Percentiles rank a stretch among this genome's conserved stretches.
phyloP scores from a whole-genome alignment of 2,797 vertebrate genomes.

The Octomys mimax region DNA sequence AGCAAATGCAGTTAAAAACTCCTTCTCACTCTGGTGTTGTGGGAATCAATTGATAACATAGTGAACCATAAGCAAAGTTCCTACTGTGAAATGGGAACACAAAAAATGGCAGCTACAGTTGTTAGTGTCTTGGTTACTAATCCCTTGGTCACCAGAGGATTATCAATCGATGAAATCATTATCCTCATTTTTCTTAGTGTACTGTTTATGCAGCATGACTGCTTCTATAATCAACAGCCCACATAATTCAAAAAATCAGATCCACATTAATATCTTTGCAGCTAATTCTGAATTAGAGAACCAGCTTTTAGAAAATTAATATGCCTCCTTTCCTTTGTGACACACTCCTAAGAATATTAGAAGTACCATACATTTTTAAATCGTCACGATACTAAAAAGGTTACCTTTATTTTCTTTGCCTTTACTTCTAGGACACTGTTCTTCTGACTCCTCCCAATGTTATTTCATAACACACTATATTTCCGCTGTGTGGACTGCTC shows the following conservation, averaged over 20 bases:
- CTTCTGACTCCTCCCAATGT: background rate
- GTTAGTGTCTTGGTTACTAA: background rate
- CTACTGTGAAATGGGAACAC: background rate
- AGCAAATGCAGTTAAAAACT: background rate
- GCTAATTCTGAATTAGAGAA: conserved; percentile 24
- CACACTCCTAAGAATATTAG: conserved; percentile 24
- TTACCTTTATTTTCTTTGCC: conserved; percentile 19
- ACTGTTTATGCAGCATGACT: background rate
- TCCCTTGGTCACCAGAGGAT: background rate
- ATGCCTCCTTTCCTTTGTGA: background rate
- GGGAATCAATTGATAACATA: background rate
- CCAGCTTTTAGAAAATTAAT: conserved; percentile 32
- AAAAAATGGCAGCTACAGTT: background rate
- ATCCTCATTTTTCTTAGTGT: background rate
- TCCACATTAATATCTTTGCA: conserved; percentile 6
- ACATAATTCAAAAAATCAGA: background rate
- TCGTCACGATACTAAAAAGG: conserved; percentile 10
- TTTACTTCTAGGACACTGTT: background rate
- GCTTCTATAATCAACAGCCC: background rate
- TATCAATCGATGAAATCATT: background rate
- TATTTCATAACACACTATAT: background rate
- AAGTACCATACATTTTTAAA: background rate
- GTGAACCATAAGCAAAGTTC: background rate
- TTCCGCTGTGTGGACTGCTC: background rate
- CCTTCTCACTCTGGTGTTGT: fast-evolving